Evolutionary conservation across 2,888 invertebrate genomes (phyloP), one percentile per base, ranked within the genome.

Genomic region (Drepanosiphum platanoidis): DNA sequence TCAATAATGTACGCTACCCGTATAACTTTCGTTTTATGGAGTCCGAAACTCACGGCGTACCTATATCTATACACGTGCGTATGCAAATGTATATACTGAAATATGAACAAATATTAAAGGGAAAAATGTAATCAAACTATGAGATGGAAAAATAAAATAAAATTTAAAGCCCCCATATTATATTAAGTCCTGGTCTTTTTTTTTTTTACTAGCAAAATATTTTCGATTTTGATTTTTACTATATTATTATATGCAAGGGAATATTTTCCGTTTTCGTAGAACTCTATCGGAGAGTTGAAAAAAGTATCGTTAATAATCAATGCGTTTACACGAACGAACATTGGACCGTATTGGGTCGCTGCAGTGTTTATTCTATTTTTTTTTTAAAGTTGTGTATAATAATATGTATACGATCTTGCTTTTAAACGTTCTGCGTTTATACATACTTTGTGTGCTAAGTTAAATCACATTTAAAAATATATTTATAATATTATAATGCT

Each of bases 11-110:
- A 75, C 58, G 15, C 22, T 36, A 58, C 58, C 34, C 34, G 36
- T 34, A 75, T 58, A 75, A 75, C 34, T 75, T 75, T 58, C 36
- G 30, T 78, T 22, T 34, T 68, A 68, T 34, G 34, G 34, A 68
- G 32, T 68, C 34, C 34, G 18, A 34, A 68, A 68, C 68, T 68
- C 34, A 34, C 68, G 9, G n/a, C n/a, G n/a, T n/a, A n/a, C n/a
- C n/a, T n/a, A n/a, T n/a, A n/a, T n/a, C n/a, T n/a, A n/a, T n/a
- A n/a, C 27, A 30, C 3, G 27, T 30, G 34, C 5, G 30, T 64
- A 13, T 39, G 30, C 39, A 4, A 30, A 39, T 22, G 61, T 61
- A 52, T 18, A 52, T 22, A 3, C 0, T 3, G 5, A 52, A 52
- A 52, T 52, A 52, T 22, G 22, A 22, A 27, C 61, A 61, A 61